Percentiles rank a stretch among this genome's conserved stretches.
Evolutionary conservation across 2,113 vertebrate species (phyloP).

Genomic region (Mellivora capensis): DNA sequence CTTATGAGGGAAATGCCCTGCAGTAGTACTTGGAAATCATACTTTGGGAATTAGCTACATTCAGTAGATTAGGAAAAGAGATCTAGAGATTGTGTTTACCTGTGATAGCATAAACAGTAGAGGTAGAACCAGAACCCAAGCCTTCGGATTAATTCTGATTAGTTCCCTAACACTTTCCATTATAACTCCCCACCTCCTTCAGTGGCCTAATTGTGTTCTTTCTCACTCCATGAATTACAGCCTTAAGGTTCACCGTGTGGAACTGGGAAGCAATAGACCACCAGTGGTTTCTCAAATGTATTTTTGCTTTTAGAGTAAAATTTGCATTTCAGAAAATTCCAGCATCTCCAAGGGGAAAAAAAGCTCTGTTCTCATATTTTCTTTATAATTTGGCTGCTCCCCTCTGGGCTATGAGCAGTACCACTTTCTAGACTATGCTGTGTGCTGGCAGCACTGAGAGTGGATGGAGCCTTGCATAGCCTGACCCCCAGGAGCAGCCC

Average conservation of each 20-base stretch:
- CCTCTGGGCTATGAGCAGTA: background rate
- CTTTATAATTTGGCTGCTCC: background rate
- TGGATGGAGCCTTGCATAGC: background rate
- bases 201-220: background rate
- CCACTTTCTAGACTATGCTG: background rate
- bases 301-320: slow-evolving; percentile 28
- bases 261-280: background rate
- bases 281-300: background rate
- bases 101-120: background rate
- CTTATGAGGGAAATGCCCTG: background rate
- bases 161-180: background rate
- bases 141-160: background rate
- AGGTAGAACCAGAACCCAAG: background rate
- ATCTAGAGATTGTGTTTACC: background rate
- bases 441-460: background rate
- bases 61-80: background rate
- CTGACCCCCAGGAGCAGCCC: background rate
- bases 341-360: slow-evolving; percentile 3
- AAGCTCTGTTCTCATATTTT: background rate
- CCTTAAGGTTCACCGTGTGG: background rate
- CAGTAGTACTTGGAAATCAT: background rate
- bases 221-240: background rate
- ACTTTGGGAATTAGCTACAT: background rate
- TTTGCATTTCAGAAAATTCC: background rate
- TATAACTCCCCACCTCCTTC: background rate